Base-by-base conservation (phyloP, 1,140 invertebrate genomes). In the Trichomalopsis sarcophagae region DNA sequence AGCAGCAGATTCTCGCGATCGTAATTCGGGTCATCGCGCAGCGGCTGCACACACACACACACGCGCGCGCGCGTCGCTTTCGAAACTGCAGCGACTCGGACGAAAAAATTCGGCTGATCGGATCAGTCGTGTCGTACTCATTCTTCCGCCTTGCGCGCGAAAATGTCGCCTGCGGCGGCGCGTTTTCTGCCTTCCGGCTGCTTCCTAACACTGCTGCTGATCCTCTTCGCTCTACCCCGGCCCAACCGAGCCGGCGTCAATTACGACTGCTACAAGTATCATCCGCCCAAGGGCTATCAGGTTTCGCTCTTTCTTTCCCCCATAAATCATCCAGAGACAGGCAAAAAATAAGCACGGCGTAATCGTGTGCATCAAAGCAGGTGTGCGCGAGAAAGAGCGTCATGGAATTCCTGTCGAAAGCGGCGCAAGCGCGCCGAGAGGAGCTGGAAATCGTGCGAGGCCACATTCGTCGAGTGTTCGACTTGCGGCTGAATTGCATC, bases 71-170 rank as follows among this genome's bases (percentile, higher is more conserved):
- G 5, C 7, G 36, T 9, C 36, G 36, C 36, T 9, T 62, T 62
- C 55, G 55, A 62, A 62, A n/a, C 55, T 62, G 55, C 55, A 1
- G 55, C 3, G 55, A 62, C 21, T 11, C 27, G 27, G 9, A n/a
- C 2, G 50, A 69, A 69, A 69, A 74, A 55, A 2, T n/a, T 23
- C 11, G 62, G 14, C 50, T 62, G 27, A 27, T 27, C 21, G 4
- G 7, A 62, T 62, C 23, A 40, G 13, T 84, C 78, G 66, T 55
- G 14, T 27, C 79, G 78, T 44, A 44, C 27, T 27, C 27, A 27
- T 44, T 68, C 76, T 84, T 84, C 82, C 82, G 82, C 47, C 23
- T 62, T 84, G 14, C 68, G 14, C 68, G 40, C 23, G n/a, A 83
- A 69, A 23, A 33, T 80, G 83, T 11, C 17, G 44, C n/a, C 33